Base-by-base conservation (phyloP, 2,888 invertebrate genomes). In the Junonia oenone region DNA sequence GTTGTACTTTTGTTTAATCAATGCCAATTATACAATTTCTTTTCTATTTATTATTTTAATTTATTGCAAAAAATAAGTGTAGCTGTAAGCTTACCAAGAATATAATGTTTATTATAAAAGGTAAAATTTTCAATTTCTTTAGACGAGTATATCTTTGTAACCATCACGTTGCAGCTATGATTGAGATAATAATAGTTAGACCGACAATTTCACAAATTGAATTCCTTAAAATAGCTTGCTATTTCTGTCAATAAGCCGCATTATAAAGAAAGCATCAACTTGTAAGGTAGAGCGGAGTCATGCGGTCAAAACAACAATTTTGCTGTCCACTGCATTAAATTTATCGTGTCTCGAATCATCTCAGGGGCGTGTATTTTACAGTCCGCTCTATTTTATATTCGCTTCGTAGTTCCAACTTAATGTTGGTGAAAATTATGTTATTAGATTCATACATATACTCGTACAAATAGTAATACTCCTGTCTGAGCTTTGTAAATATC, bases 291-390 rank as follows among this genome's bases (percentile, higher is more conserved):
- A 72, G 73, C 73, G 70, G 67, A 78, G 76, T 76, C 74, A 79
- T 78, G 81, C 79, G 81, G 81, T 83, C 84, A 83, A 83, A 85
- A 83, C 86, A 84, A 85, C 84, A 89, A 89, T 89, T 88, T 89
- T 76, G 85, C 80, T 84, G 89, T 89, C 89, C 81, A 81, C 76
- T 81, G 75, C 75, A 81, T 78, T 78, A 73, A 82, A 89, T 89
- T 89, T 89, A 89, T 88, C 78, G 80, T 76, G 65, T 64, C 74
- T 81, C 76, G 86, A 81, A 82, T 86, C 84, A 82, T 86, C 81
- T 81, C 71, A 80, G 81, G 86, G 88, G 88, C 89, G 88, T 88
- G 81, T 85, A 85, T 87, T 84, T 83, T 83, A 74, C 71, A 75
- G 73, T 74, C 76, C 46, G 58, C 78, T 79, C 83, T 84, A 87